phyloP scores from a whole-genome alignment of 2,113 vertebrate species.

The Cryptomyrus ogoouensis region DNA sequence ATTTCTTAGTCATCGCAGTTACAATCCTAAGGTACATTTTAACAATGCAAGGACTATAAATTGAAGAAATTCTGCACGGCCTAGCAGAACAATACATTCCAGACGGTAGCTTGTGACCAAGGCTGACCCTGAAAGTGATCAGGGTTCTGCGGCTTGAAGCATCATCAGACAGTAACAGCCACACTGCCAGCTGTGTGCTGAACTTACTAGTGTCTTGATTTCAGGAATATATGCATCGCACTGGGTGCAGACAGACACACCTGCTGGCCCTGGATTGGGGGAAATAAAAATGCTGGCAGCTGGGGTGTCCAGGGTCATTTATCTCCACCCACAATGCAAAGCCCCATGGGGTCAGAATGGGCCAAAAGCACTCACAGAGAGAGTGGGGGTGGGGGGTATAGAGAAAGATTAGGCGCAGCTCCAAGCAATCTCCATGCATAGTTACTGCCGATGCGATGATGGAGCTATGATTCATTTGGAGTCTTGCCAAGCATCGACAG shows the following conservation, averaged over 20 bases:
- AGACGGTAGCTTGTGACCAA: neutral
- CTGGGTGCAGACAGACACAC: slow-evolving; percentile 35
- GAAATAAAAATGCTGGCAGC: slow-evolving; percentile 27
- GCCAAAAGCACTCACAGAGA: neutral
- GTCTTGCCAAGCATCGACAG: neutral
- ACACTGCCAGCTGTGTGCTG: neutral
- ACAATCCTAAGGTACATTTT: neutral
- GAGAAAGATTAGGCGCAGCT: too few species aligned
- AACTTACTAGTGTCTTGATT: neutral
- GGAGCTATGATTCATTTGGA: neutral
- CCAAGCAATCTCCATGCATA: slow-evolving; percentile 47
- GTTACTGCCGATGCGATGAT: slow-evolving; percentile 24
- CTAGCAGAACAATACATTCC: neutral
- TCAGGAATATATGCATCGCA: neutral
- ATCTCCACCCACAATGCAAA: slow-evolving; percentile 7
- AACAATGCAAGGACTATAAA: neutral
- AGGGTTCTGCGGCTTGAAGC: neutral
- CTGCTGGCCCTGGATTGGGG: slow-evolving; percentile 37
- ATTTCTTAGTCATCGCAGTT: neutral
- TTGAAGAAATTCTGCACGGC: neutral
- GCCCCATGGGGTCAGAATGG: neutral
- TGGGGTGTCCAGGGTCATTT: slow-evolving; percentile 11
- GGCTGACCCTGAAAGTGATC: neutral
- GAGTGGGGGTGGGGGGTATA: neutral
- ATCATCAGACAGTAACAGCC: neutral